A percentile compares a stretch with the other conserved stretches of the same genome.
These are phyloP conservation scores for Malurus alboscapulatus DNA, from an alignment of 2,113 vertebrate species.

Conservation along the genomic window DNA sequence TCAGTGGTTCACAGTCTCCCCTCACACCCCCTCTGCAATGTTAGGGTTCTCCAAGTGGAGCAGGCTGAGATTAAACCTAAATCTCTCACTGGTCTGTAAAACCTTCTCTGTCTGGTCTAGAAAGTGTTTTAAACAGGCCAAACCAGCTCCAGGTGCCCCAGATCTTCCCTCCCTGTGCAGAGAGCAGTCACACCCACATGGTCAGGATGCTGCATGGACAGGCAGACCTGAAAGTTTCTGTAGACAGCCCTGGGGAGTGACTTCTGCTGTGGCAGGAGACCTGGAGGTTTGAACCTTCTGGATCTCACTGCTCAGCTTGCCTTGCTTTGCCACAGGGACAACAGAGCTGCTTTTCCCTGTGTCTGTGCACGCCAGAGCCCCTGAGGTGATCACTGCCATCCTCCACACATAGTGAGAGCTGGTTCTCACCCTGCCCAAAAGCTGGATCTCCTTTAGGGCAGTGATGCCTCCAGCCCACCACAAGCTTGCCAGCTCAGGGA, in stretches of 20 bases:
- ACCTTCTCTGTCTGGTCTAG: not conserved
- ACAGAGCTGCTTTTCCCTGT: not conserved
- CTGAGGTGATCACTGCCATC: not conserved
- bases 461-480: not conserved
- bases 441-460: not conserved
- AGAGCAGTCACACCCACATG: rapidly evolving
- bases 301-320: not conserved
- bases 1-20: not conserved
- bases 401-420: not conserved
- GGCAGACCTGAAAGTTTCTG: not conserved
- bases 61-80: not conserved
- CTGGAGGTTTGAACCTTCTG: not conserved
- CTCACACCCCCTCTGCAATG: not conserved
- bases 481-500: not conserved
- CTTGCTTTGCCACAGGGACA: not conserved
- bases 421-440: not conserved
- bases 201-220: not conserved
- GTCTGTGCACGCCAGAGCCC: not conserved
- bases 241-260: not conserved
- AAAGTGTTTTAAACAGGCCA: not conserved
- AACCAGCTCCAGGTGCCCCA: not conserved
- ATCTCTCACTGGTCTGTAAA: not conserved
- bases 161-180: not conserved
- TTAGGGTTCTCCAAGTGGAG: not conserved
- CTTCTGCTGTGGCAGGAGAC: not conserved